Evolutionary conservation across 2,888 invertebrate species (phyloP).

Genomic region (Heliconius ethilla): DNA sequence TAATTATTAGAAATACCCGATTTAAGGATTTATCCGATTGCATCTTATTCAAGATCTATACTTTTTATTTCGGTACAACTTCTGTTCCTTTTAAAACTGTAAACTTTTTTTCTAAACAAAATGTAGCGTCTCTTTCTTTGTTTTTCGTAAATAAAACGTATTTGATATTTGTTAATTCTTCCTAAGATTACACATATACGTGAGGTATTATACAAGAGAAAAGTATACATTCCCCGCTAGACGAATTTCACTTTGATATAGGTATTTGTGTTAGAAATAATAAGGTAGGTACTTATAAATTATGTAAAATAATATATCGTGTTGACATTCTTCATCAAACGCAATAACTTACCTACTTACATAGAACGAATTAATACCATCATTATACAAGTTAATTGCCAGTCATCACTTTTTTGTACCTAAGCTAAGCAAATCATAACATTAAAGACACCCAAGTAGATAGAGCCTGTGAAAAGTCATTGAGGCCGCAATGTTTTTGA

Average conservation of each 20-base stretch:
- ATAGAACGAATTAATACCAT: slow-evolving; percentile 12
- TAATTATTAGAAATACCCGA: no score
- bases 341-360: slow-evolving; percentile 26
- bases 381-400: slow-evolving; percentile 28
- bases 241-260: not conserved
- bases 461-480: slow-evolving; percentile 19
- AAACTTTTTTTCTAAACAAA: no score
- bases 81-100: no score
- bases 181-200: not conserved
- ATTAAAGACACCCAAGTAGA: slow-evolving; percentile 8
- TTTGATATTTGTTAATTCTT: no score
- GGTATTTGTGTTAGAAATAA: not conserved
- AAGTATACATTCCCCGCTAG: no score
- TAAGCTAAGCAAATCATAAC: slow-evolving; percentile 21
- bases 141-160: not conserved
- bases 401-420: slow-evolving; percentile 25
- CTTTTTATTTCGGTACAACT: no score
- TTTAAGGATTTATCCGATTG: no score
- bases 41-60: no score
- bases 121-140: no score
- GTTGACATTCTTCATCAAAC: slow-evolving; percentile 20
- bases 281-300: not conserved
- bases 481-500: slow-evolving; percentile 12
- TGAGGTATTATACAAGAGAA: not conserved
- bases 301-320: slow-evolving; percentile 9